A percentile compares a stretch with the other conserved stretches of the same genome.
phyloP scores from a whole-genome alignment of 2,113 vertebrate species.

The Ciconia boyciana region DNA sequence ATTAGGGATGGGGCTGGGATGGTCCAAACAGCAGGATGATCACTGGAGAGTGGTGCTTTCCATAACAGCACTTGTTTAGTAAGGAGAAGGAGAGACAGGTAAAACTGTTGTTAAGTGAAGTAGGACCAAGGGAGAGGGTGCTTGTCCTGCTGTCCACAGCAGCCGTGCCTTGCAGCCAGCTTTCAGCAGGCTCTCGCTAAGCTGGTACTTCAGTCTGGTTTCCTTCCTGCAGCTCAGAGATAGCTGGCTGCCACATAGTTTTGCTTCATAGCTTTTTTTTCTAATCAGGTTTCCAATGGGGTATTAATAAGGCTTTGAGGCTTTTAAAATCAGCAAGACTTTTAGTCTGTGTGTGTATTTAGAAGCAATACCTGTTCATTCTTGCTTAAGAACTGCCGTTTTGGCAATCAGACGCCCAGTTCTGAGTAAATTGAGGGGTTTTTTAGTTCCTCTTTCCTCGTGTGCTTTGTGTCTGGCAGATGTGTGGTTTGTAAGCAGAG shows the following conservation, averaged over 20 bases:
- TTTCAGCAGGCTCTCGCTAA: not conserved
- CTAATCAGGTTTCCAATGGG: not conserved
- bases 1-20: not conserved
- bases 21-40: not conserved
- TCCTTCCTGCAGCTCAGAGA: not conserved
- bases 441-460: not conserved
- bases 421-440: not conserved
- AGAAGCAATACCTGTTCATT: not conserved
- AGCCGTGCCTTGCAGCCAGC: not conserved
- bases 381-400: not conserved
- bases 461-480: not conserved
- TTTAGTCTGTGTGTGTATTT: not conserved
- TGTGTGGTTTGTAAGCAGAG: not conserved
- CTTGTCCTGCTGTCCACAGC: rapidly evolving
- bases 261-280: not conserved
- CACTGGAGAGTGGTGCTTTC: not conserved
- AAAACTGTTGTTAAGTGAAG: not conserved
- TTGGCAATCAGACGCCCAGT: not conserved
- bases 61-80: not conserved
- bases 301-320: not conserved
- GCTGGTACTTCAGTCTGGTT: not conserved
- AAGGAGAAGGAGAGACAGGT: not conserved
- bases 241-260: not conserved
- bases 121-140: not conserved
- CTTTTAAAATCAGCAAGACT: not conserved